Base-by-base conservation (phyloP, 2,888 invertebrate species). In the Eurois occulta region DNA sequence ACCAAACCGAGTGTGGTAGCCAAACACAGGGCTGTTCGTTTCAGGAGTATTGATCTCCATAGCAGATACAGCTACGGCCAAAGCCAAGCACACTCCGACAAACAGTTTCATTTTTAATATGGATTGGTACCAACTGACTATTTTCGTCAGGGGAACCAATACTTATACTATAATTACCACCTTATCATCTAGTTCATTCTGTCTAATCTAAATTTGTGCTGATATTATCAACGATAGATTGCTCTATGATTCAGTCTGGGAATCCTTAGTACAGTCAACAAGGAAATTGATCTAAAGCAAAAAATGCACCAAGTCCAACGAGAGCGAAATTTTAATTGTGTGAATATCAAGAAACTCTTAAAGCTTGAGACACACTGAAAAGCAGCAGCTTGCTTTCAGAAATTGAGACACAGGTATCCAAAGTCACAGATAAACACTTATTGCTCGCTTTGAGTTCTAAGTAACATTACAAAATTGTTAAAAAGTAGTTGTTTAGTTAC, bases 1-100 rank as follows among this genome's bases (percentile, higher is more conserved):
- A 81, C 95, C 95, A 69, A 91, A 75, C 66, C 83, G 91, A 35
- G 69, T 80, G 82, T 94, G 94, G 86, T 94, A 95, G 75, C 90
- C 88, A 62, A 77, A 92, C 1, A 89, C 85, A 16, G 91, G 86
- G 48, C 88, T 81, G 21, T 86, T 88, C 3, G 85, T 81, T 11
- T 86, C 86, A 24, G 80, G 43, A n/a, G 81, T 43, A 77, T 46
- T 81, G 38, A 86, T 76, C 64, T 90, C 90, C n/a, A 88, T 85
- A 62, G 78, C 85, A 62, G 89, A 78, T 35, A 86, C 87, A 62
- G 89, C 89, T 67, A 89, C 83, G 71, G 90, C 91, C 72, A 91
- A 66, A 69, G 88, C 88, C 72, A 93, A 77, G 74, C 90, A 75
- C 48, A 90, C 70, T 60, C 86, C 80, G 18, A 91, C 62, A 46